phyloP scores from a whole-genome alignment of 2,888 invertebrate species.

The Adela reaumurella region DNA sequence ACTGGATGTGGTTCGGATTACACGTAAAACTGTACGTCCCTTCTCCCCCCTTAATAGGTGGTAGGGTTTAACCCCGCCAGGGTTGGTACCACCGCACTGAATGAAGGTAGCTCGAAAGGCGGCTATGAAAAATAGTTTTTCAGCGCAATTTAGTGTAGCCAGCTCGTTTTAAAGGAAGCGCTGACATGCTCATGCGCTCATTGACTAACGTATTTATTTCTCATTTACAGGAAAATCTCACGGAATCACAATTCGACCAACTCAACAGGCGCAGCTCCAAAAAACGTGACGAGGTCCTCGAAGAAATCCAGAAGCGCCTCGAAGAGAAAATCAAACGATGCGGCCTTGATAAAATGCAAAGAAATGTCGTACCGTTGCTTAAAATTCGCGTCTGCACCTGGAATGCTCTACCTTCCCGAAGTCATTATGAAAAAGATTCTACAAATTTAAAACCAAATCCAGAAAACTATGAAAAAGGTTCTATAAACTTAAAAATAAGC shows the following conservation, averaged over 20 bases:
- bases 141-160: no score
- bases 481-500: no score
- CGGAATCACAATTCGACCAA: slow-evolving; percentile 31
- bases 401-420: slow-evolving; percentile 14
- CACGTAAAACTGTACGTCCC: no score
- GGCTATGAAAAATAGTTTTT: no score
- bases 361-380: slow-evolving; percentile 30
- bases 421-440: slow-evolving; percentile 34
- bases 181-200: no score
- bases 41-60: no score
- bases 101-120: no score
- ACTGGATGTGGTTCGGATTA: no score
- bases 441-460: slow-evolving; percentile 10
- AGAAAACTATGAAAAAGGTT: neutral
- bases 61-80: no score
- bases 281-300: slow-evolving; percentile 23
- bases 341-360: slow-evolving; percentile 16
- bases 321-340: slow-evolving; percentile 25
- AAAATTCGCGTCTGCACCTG: slow-evolving; percentile 25
- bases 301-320: slow-evolving; percentile 25
- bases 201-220: no score
- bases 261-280: slow-evolving; percentile 33
- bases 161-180: no score
- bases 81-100: no score
- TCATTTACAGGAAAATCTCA: slow-evolving; percentile 34